Evolutionary conservation across 2,888 invertebrate species (phyloP), one percentile per base, ranked within the genome.

Genomic region (Itoplectis maculator): DNA sequence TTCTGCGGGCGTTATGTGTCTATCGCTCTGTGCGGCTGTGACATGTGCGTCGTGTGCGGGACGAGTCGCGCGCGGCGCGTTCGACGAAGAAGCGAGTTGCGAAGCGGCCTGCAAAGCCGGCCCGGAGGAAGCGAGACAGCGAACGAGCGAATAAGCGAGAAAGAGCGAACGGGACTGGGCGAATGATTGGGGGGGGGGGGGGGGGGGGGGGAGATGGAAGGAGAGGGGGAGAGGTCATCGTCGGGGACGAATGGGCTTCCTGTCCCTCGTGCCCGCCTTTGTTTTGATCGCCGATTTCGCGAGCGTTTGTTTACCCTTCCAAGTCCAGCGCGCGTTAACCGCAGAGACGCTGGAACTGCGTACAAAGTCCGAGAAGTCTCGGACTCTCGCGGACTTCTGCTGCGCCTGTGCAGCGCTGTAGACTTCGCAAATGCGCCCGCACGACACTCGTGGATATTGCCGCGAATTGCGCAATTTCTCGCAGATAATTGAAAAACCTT

Each of bases 401-500:
- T n/a, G n/a, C n/a, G n/a, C n/a, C n/a, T n/a, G n/a, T n/a, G n/a
- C n/a, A n/a, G n/a, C n/a, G n/a, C n/a, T n/a, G n/a, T n/a, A n/a
- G n/a, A n/a, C n/a, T n/a, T n/a, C n/a, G n/a, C n/a, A n/a, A n/a
- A n/a, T n/a, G n/a, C n/a, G n/a, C n/a, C n/a, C n/a, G n/a, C n/a
- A n/a, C 68, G 37, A 51, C 49, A 59, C 6, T 37, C 40, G n/a
- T 15, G 29, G 29, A 29, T 29, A 56, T 74, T 74, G 65, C 74
- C 42, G 54, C 7, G 51, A 40, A 65, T 65, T 74, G 42, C 74
- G 65, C 65, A 74, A 74, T 65, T 65, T 54, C 29, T 29, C 29
- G n/a, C n/a, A 29, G 29, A 74, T 74, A 65, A 74, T 74, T 51
- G 54, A 51, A 74, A 51, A 74, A 40, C 49, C 65, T 65, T 51